Conservation (phyloP, 2,888 invertebrate species). For the Leptinotarsa peninsularis region DNA sequence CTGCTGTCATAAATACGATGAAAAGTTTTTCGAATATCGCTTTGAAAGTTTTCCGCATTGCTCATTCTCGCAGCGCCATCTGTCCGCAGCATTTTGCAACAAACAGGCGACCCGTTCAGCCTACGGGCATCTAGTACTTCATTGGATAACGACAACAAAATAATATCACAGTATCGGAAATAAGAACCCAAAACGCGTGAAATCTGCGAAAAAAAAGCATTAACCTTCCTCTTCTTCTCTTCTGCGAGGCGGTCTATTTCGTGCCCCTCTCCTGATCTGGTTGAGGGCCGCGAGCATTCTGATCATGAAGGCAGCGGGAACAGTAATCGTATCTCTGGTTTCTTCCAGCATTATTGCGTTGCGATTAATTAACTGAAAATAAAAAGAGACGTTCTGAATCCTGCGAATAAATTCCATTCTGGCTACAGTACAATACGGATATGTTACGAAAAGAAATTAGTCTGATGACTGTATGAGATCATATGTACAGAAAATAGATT, state of each 20-base stretch:
- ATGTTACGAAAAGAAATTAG: no score
- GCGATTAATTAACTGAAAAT: conserved; percentile 76
- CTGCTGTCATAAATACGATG: no score
- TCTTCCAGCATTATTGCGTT: conserved; percentile 88
- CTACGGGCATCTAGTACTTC: not conserved
- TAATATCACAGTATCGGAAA: conserved; percentile 15
- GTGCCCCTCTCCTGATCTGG: conserved; percentile 70
- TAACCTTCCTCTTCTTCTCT: conserved; percentile 46
- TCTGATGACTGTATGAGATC: no score
- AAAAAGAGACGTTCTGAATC: conserved; percentile 7
- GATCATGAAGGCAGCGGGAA: conserved; percentile 89
- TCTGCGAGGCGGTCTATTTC: conserved; percentile 42
- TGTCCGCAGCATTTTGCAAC: not conserved
- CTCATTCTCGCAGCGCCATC: not conserved
- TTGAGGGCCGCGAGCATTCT: conserved; percentile 78
- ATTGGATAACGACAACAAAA: not conserved
- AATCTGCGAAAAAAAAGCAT: not conserved
- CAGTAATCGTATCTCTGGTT: conserved; percentile 87
- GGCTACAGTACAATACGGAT: no score
- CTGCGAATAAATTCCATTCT: no score
- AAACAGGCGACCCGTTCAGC: not conserved
- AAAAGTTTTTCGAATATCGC: no score
- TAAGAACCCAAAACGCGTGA: conserved; percentile 3
- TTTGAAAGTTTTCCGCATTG: no score
- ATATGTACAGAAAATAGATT: conserved; percentile 3